Base-by-base conservation (phyloP, 2,113 vertebrate species). In the Gorsachius goisagi region DNA sequence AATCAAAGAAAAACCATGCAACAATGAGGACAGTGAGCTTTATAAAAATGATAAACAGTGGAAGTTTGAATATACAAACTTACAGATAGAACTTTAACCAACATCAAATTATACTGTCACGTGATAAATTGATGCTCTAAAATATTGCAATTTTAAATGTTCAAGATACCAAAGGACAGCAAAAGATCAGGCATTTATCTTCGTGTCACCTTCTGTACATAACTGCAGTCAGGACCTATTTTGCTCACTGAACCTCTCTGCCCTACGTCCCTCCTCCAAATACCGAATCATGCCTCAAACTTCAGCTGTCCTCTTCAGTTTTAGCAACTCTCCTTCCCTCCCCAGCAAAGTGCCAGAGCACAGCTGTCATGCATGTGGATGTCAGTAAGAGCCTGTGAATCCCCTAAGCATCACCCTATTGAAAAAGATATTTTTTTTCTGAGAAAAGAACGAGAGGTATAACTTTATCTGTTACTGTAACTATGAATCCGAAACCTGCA, bases 1-100 rank as follows among this genome's bases (percentile, higher is more conserved):
- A 56, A 59, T 1, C 0, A 0, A 55, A 64, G 23, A 15, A 37
- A 68, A 60, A 1, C 1, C 22, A 49, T 5, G 15, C 7, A 85
- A 21, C 32, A 32, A 17, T 9, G 17, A 88, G 24, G 30, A 19
- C 7, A 49, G 32, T 4, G 6, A 3, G 2, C n/a, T 88, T 44
- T 24, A 45, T 27, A 53, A 39, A 58, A 66, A 39, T 3, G 8
- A 18, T 37, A 2, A 55, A 23, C 8, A 8, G 7, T 35, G 26
- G 8, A 84, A 53, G n/a, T 67, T 22, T 45, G 49, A 79, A 53
- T 12, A 58, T 5, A 28, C 24, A 55, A 82, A 68, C 19, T 30
- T 44, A 18, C 0, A 63, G 33, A 67, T 23, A 59, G 67, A 92
- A 75, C 26, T 67, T 1, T 26, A 23, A 56, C 13, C 26, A 72